Conservation (phyloP, 2,888 invertebrate genomes). For the Drosophila greeni region DNA sequence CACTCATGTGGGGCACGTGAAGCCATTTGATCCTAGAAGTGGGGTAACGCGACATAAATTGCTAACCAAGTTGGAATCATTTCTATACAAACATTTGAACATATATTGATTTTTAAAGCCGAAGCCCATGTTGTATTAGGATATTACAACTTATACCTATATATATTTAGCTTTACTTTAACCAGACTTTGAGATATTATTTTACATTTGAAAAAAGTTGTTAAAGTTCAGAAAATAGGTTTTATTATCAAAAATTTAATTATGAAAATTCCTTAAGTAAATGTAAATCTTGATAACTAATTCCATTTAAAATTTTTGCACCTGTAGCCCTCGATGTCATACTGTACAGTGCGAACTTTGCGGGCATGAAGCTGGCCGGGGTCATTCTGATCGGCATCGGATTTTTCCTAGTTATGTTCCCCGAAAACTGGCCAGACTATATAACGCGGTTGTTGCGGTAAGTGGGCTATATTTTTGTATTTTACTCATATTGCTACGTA, state of each 20-base stretch:
- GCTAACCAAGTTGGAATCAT: background rate
- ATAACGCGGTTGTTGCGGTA: conserved; percentile 93
- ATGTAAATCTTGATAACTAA: background rate
- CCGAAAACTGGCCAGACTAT: conserved; percentile 97
- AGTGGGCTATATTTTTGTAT: conserved; percentile 66
- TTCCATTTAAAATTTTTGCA: background rate
- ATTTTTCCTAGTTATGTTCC: conserved; percentile 95
- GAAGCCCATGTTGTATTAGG: background rate
- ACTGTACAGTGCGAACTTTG: conserved; percentile 90
- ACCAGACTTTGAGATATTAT: too few species aligned
- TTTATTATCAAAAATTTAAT: too few species aligned
- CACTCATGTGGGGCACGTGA: conserved; percentile 25
- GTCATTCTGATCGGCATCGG: conserved; percentile 93
- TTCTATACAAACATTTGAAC: background rate
- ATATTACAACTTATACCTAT: background rate
- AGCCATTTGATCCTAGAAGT: conserved; percentile 8
- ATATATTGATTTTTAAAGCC: background rate
- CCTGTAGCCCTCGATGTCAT: conserved; percentile 90
- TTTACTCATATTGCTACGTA: conserved; percentile 32
- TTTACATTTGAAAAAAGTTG: too few species aligned
- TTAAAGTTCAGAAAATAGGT: too few species aligned
- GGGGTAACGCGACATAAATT: conserved; percentile 10
- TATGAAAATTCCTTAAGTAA: too few species aligned
- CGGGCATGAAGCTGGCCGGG: conserved; percentile 97
- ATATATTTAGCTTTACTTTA: too few species aligned